Percentiles rank a stretch among this genome's conserved stretches.
These are phyloP conservation scores for Danionella dracula DNA, from an alignment of 2,797 vertebrate species.

Conservation along the genomic window DNA sequence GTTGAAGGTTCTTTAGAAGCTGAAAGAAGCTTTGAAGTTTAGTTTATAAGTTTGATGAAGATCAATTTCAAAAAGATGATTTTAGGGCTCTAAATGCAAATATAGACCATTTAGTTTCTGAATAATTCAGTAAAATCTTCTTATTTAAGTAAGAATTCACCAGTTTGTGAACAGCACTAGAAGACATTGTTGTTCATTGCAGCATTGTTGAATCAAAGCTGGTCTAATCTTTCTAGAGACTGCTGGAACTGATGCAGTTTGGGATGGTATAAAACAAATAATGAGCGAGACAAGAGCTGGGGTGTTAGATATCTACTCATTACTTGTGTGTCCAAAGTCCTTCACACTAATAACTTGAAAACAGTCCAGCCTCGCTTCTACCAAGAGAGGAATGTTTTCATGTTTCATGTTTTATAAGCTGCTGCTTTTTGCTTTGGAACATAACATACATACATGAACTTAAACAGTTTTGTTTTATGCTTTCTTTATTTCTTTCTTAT, in stretches of 20 bases:
- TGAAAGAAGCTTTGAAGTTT: neutral
- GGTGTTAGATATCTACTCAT: neutral
- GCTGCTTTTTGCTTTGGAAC: neutral
- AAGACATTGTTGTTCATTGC: neutral
- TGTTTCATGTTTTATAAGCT: neutral
- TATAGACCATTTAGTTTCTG: no score
- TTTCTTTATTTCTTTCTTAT: no score
- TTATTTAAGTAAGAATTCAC: no score
- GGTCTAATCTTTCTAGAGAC: neutral
- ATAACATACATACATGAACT: no score
- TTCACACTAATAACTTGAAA: constrained; percentile 21
- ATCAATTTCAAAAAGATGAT: neutral
- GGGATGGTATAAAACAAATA: constrained; percentile 19
- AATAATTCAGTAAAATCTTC: no score
- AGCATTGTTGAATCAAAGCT: neutral
- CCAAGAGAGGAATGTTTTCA: neutral
- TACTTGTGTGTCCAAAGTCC: constrained; percentile 11
- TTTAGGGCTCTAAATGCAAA: no score
- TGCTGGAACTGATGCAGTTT: constrained; percentile 17
- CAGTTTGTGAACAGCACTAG: no score
- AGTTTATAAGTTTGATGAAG: neutral
- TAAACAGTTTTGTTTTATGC: no score
- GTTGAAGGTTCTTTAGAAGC: neutral
- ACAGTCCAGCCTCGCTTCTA: neutral
- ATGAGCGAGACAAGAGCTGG: constrained; percentile 8